Percentiles rank a stretch among this genome's conserved stretches.
phyloP scores from a whole-genome alignment of 1,140 invertebrate species.

The Phenacoccus solenopsis region DNA sequence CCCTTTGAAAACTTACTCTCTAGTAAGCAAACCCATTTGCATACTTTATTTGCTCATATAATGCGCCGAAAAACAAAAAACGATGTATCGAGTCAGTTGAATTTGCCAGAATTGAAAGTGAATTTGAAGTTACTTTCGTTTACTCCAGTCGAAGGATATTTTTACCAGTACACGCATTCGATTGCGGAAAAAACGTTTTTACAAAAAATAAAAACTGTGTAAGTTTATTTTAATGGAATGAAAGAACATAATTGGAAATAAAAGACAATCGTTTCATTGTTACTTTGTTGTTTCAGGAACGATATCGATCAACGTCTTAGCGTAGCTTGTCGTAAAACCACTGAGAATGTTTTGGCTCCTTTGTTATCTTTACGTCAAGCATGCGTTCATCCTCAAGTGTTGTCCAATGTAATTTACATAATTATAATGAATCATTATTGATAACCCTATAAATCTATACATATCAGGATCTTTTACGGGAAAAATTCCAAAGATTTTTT shows the following conservation, averaged over 20 bases:
- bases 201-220: not conserved
- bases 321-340: not conserved
- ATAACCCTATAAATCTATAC: too few relatives aligned
- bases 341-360: conserved; percentile 42
- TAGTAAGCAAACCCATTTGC: conserved; percentile 28
- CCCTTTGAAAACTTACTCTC: conserved; percentile 26
- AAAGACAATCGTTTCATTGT: not conserved
- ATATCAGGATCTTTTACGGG: too few relatives aligned
- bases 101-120: conserved; percentile 38
- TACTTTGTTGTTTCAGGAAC: not conserved
- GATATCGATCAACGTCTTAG: not conserved
- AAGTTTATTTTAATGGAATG: not conserved
- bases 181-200: not conserved
- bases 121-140: conserved; percentile 36
- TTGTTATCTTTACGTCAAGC: conserved; percentile 54
- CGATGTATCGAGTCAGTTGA: conserved; percentile 42
- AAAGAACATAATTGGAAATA: not conserved
- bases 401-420: not conserved
- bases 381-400: conserved; percentile 53
- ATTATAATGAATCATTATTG: too few relatives aligned
- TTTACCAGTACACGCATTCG: conserved; percentile 38
- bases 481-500: too few relatives aligned
- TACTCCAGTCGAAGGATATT: conserved; percentile 40
- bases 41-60: conserved; percentile 28
- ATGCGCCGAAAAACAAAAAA: conserved; percentile 57